Evolutionary conservation across 2,113 vertebrate species (phyloP).

Genomic region (Zosterops lateralis): DNA sequence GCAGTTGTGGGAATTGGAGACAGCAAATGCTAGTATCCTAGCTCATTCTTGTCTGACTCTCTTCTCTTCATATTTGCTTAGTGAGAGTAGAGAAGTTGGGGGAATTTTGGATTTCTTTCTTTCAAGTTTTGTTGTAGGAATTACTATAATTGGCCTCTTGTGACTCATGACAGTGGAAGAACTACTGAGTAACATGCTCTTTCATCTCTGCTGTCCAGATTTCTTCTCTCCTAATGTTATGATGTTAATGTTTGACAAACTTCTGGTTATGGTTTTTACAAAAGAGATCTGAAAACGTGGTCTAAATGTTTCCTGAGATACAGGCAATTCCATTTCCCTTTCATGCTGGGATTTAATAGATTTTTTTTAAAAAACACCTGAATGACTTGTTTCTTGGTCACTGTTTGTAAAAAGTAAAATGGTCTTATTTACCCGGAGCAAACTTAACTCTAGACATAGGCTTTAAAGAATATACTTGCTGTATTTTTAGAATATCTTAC

Average conservation of each 20-base stretch:
- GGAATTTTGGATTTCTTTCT: not conserved
- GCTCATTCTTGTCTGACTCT: not conserved
- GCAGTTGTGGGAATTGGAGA: not conserved
- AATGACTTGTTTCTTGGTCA: not conserved
- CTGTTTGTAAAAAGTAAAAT: not conserved
- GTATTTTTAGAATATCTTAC: not conserved
- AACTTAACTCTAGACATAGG: not conserved
- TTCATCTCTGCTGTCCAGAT: constrained; percentile 8
- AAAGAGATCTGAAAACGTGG: not conserved
- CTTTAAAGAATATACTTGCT: not conserved
- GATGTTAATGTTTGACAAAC: not conserved
- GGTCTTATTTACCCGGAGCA: not conserved
- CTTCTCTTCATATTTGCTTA: not conserved
- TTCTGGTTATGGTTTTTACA: not conserved
- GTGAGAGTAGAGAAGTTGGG: not conserved
- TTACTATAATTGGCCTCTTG: not conserved
- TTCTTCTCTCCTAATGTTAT: not conserved
- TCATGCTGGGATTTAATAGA: not conserved
- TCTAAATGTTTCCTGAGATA: not conserved
- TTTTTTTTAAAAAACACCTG: not conserved
- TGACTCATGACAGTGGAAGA: not conserved
- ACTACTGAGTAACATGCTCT: not conserved
- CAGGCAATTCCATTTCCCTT: not conserved
- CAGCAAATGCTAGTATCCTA: not conserved
- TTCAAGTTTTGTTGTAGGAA: not conserved